Conservation (phyloP, 2,888 invertebrate genomes). For the Ochropleura leucogaster region DNA sequence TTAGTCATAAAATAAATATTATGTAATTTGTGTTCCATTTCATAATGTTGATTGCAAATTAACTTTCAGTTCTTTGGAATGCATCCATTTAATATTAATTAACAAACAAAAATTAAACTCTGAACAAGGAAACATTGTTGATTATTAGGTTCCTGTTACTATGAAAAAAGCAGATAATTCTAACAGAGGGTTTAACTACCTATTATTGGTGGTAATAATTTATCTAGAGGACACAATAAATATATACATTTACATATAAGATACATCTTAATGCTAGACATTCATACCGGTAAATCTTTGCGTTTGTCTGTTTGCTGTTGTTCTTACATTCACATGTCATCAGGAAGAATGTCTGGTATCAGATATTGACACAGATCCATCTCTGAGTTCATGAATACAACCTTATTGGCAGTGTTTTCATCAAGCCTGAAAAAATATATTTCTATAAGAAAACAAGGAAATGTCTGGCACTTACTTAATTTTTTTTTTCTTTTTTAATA, state of each 20-base stretch:
- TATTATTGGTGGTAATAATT: constrained; percentile 34
- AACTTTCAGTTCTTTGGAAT: neutral
- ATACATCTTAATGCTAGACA: constrained; percentile 51
- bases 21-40: neutral
- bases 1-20: neutral
- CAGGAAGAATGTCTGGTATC: constrained; percentile 94
- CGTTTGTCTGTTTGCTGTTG: constrained; percentile 56
- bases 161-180: constrained; percentile 15
- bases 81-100: neutral
- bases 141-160: constrained; percentile 18
- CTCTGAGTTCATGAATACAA: constrained; percentile 93
- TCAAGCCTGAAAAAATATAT: constrained; percentile 91
- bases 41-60: neutral
- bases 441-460: neutral
- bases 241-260: constrained; percentile 46
- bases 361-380: constrained; percentile 93
- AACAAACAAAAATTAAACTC: neutral
- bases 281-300: constrained; percentile 50
- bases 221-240: constrained; percentile 36
- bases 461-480: neutral
- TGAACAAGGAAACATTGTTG: constrained; percentile 1
- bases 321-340: constrained; percentile 88
- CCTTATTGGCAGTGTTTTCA: constrained; percentile 94
- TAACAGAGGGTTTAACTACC: constrained; percentile 14
- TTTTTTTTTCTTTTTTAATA: too few species aligned